phyloP scores from a whole-genome alignment of 2,797 vertebrate genomes.

The Diglossa cyanea region DNA sequence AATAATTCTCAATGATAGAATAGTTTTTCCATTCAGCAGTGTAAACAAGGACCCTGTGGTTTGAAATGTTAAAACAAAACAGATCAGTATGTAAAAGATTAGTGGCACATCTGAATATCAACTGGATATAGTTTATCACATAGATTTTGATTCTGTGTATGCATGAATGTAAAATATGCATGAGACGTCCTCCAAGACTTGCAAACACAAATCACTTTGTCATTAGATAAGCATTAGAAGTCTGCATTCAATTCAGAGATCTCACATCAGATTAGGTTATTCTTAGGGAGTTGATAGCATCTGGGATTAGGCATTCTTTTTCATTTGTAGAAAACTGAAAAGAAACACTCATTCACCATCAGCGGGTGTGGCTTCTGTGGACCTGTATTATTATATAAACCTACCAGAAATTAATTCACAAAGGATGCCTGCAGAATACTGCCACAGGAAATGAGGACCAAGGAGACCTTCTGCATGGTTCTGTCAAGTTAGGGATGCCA shows the following conservation, averaged over 20 bases:
- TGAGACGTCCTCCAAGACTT: neutral
- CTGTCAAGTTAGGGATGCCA: neutral
- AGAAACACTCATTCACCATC: constrained; percentile 40
- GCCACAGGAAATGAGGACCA: constrained; percentile 10
- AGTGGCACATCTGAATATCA: neutral
- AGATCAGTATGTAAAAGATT: neutral
- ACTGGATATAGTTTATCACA: neutral
- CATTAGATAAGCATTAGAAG: constrained; percentile 7
- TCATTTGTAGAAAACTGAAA: constrained; percentile 38
- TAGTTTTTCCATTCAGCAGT: neutral
- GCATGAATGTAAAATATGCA: neutral
- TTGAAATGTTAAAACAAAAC: neutral
- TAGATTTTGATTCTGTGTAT: neutral
- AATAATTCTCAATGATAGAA: neutral
- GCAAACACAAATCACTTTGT: neutral
- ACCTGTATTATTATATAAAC: constrained; percentile 61
- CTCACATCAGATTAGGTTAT: constrained; percentile 2
- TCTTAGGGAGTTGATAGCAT: constrained; percentile 27
- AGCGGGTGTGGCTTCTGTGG: neutral
- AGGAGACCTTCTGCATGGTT: neutral
- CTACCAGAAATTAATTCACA: constrained; percentile 58
- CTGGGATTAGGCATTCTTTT: constrained; percentile 37
- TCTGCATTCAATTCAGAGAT: neutral
- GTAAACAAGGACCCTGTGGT: neutral
- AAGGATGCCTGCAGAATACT: constrained; percentile 31